phyloP scores from a whole-genome alignment of 2,797 vertebrate species.

The Aulostomus chinensis region DNA sequence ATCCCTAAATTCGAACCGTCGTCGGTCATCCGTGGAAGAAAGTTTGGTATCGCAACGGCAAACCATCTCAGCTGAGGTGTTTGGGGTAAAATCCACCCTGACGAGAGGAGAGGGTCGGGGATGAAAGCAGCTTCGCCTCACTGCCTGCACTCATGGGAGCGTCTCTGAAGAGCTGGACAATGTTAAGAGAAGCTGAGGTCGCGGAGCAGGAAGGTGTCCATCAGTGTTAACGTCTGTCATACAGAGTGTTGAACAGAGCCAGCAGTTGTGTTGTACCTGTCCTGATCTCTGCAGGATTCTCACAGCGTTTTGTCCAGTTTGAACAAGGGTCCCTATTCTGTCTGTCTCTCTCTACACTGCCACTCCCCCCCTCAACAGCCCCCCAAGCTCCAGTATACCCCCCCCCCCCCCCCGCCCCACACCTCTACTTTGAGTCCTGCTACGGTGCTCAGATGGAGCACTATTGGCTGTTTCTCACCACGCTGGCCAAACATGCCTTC shows the following conservation, averaged over 20 bases:
- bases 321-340: constrained; percentile 52
- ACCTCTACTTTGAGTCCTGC: constrained; percentile 20
- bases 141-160: constrained; percentile 24
- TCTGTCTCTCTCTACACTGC: constrained; percentile 66
- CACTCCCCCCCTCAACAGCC: constrained; percentile 40
- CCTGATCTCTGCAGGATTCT: constrained; percentile 43
- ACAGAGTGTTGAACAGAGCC: constrained; percentile 48
- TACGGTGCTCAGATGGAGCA: constrained; percentile 24
- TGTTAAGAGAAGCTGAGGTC: constrained; percentile 50
- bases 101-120: constrained; percentile 27
- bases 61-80: constrained; percentile 16
- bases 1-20: background rate
- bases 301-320: constrained; percentile 45
- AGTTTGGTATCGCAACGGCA: too few species aligned
- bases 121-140: constrained; percentile 26
- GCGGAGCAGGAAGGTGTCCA: constrained; percentile 38
- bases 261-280: constrained; percentile 39
- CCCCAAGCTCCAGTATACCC: constrained; percentile 31
- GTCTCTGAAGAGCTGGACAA: constrained; percentile 32
- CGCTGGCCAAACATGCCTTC: constrained; percentile 45
- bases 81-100: constrained; percentile 28
- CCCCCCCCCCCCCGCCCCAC: background rate
- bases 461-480: constrained; percentile 24
- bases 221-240: constrained; percentile 62
- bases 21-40: too few species aligned